These are phyloP conservation scores for Bombus sibiricus DNA, from an alignment of 1,140 invertebrate genomes.

Conservation along the genomic window DNA sequence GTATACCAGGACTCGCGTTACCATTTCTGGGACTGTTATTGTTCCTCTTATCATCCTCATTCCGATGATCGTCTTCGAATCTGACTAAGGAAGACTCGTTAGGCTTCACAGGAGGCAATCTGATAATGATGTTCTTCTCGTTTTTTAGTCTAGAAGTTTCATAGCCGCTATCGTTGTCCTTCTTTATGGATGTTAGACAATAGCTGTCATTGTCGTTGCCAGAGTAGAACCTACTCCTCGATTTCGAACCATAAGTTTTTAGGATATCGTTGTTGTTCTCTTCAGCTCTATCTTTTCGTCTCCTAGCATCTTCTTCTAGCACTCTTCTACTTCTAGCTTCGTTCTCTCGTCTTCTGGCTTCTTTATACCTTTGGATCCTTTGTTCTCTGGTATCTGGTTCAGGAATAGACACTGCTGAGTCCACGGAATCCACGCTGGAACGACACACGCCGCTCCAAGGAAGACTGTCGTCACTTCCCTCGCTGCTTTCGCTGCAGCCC, in stretches of 20 bases:
- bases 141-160: slow-evolving; percentile 37
- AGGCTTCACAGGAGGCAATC: slow-evolving; percentile 61
- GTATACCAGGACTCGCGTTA: slow-evolving; percentile 60
- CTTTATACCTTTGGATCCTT: slow-evolving; percentile 79
- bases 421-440: slow-evolving; percentile 72
- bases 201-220: slow-evolving; percentile 57
- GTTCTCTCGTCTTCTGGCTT: slow-evolving; percentile 77
- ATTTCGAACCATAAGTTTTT: slow-evolving; percentile 41
- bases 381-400: slow-evolving; percentile 78
- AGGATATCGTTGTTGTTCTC: slow-evolving; percentile 72
- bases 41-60: slow-evolving; percentile 66
- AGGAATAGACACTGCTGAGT: slow-evolving; percentile 59
- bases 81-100: slow-evolving; percentile 51
- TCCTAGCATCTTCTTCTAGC: slow-evolving; percentile 78
- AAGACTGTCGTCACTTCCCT: slow-evolving; percentile 80
- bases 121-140: slow-evolving; percentile 43
- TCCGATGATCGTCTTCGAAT: slow-evolving; percentile 56
- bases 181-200: slow-evolving; percentile 26
- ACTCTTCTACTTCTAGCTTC: slow-evolving; percentile 76
- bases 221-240: slow-evolving; percentile 52
- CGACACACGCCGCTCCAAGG: slow-evolving; percentile 74
- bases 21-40: slow-evolving; percentile 62
- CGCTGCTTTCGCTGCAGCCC: slow-evolving; percentile 81
- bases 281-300: slow-evolving; percentile 68
- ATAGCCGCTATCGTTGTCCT: slow-evolving; percentile 5